A percentile compares a stretch with the other conserved stretches of the same genome.
phyloP scores from a whole-genome alignment of 2,888 invertebrate species.

The Drosophila kokeensis region DNA sequence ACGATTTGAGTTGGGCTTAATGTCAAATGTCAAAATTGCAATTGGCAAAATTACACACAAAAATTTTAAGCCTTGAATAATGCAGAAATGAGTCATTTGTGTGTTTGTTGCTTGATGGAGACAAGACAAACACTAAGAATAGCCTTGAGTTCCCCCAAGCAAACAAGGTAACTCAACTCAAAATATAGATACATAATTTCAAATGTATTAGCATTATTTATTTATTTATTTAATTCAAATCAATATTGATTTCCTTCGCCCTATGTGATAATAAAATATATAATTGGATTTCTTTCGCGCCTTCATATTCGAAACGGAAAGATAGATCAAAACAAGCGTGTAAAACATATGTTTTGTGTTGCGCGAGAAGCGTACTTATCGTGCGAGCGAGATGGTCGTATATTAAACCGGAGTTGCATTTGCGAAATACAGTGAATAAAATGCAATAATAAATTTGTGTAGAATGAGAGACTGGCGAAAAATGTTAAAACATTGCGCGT shows the following conservation, averaged over 20 bases:
- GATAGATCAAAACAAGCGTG: slow-evolving; percentile 59
- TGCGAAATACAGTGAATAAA: slow-evolving; percentile 62
- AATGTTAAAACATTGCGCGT: slow-evolving; percentile 55
- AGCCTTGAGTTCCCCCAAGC: background rate
- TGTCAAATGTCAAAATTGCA: background rate
- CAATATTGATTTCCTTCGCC: background rate
- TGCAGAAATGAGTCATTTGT: slow-evolving; percentile 12
- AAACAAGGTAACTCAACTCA: background rate
- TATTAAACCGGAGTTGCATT: slow-evolving; percentile 52
- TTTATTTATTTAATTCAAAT: background rate
- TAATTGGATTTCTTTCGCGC: slow-evolving; percentile 14
- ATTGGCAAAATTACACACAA: background rate
- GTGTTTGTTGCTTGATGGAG: background rate
- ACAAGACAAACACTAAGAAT: background rate
- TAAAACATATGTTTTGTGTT: slow-evolving; percentile 65
- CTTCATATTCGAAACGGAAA: slow-evolving; percentile 12
- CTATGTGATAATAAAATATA: background rate
- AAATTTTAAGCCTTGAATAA: background rate
- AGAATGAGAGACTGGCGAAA: slow-evolving; percentile 59
- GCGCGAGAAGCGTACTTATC: slow-evolving; percentile 18
- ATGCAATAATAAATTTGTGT: slow-evolving; percentile 72
- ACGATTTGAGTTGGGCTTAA: background rate
- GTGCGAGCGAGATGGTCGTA: slow-evolving; percentile 56
- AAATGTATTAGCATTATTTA: background rate
- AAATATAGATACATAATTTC: background rate